These are phyloP conservation scores for Plecotus auritus DNA, from an alignment of 2,113 vertebrate genomes.

Conservation along the genomic window DNA sequence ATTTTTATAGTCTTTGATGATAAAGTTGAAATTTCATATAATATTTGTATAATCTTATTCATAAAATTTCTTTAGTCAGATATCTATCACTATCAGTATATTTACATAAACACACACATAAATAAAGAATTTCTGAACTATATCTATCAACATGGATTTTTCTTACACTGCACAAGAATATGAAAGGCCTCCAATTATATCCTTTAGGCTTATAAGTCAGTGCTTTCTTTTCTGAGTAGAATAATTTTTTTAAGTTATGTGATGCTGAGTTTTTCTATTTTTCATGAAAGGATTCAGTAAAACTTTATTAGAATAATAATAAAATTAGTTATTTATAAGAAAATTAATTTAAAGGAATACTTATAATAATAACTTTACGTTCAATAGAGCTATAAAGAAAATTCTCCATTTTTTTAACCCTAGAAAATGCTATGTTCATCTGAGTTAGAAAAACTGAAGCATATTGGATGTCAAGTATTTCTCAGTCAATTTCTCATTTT, in stretches of 20 bases:
- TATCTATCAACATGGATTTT: background rate
- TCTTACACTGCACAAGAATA: background rate
- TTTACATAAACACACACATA: background rate
- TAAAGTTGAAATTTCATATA: background rate
- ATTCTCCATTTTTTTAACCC: background rate
- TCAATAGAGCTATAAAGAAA: background rate
- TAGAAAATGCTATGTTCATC: background rate
- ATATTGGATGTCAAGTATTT: background rate
- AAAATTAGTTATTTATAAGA: background rate
- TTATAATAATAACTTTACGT: background rate
- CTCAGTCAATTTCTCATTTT: constrained; percentile 41
- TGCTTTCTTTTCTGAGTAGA: background rate
- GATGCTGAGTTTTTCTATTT: background rate
- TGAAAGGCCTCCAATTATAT: background rate
- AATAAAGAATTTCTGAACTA: background rate
- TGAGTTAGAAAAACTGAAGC: background rate
- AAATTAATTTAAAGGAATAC: background rate
- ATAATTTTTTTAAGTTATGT: background rate
- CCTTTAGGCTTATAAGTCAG: background rate
- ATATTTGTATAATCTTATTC: background rate
- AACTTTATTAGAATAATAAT: background rate
- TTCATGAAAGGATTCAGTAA: background rate
- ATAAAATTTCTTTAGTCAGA: background rate
- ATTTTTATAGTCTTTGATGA: background rate
- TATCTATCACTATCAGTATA: background rate